Evolutionary conservation across 1,140 invertebrate genomes (phyloP), one percentile per base, ranked within the genome.

Genomic region (Lerema accius): DNA sequence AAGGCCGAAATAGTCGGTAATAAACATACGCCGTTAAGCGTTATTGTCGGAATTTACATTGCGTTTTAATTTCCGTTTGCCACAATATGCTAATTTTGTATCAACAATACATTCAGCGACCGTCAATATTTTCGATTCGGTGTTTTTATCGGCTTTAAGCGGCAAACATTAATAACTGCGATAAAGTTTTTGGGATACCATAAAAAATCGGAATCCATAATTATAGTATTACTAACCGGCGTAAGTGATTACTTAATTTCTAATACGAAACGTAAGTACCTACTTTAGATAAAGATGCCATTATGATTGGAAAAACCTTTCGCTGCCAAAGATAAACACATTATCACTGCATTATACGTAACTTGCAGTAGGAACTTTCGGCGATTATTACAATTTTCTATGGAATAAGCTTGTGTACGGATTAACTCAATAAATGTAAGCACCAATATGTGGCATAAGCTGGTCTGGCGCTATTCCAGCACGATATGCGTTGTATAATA

Each of bases 11-110:
- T 28, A 32, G 40, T 40, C 37, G 26, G 53, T 39, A 56, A 43
- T 56, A 56, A 56, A 56, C 53, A 56, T 43, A 43, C 11, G 35
- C 7, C 39, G 19, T 56, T 56, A 43, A 56, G 14, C 55, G 40
- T 58, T 58, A 58, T 46, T 58, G 53, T 26, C 11, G 9, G 45
- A 28, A 58, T 58, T 58, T 58, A 45, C 53, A 58, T 58, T 46
- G 42, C 40, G 42, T 58, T 58, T 58, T 58, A 58, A 58, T 58
- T 58, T 58, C 53, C 53, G 53, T 45, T 56, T 13, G 26, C 26
- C 15, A 35, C 42, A 58, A 11, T 58, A 45, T 58, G 53, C 23
- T 58, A 58, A 58, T 58, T 58, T 58, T 46, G 32, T 32, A 28
- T 45, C 23, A 56, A 56, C 19, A 58, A 35, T 46, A 56, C 40